A percentile compares a stretch with the other conserved stretches of the same genome.
phyloP scores from a whole-genome alignment of 1,140 invertebrate species.

The Caenorhabditis tropicalis region DNA sequence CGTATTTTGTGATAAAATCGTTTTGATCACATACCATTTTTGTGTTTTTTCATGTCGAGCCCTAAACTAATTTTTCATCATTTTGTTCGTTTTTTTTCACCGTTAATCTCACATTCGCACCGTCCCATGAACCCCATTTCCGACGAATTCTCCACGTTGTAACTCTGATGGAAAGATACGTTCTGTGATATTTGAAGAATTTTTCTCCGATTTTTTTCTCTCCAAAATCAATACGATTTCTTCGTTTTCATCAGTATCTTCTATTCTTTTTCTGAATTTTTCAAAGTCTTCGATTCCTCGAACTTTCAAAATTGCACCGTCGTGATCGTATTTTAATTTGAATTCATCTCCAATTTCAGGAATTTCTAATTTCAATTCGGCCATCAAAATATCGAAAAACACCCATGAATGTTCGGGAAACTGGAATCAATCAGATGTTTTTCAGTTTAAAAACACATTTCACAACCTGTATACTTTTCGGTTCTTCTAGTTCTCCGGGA shows the following conservation, averaged over 20 bases:
- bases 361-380: neutral
- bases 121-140: neutral
- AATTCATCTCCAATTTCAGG: neutral
- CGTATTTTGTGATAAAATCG: neutral
- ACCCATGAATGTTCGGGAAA: neutral
- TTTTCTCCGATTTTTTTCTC: neutral
- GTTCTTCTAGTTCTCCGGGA: neutral
- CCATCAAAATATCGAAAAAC: neutral
- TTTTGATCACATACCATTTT: slow-evolving; percentile 34
- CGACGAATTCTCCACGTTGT: slow-evolving; percentile 18
- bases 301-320: neutral
- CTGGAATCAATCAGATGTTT: neutral
- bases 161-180: slow-evolving; percentile 5
- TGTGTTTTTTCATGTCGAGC: neutral
- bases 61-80: neutral
- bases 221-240: slow-evolving; percentile 2
- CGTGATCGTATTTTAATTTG: slow-evolving; percentile 17
- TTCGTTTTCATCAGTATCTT: neutral
- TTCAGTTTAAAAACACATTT: neutral
- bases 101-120: neutral
- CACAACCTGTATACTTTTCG: neutral
- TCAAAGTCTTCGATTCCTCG: neutral
- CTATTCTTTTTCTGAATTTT: neutral
- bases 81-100: neutral
- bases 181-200: neutral